A percentile compares a stretch with the other conserved stretches of the same genome.
Conservation (phyloP, 2,113 vertebrate species). For the Myocastor coypus region DNA sequence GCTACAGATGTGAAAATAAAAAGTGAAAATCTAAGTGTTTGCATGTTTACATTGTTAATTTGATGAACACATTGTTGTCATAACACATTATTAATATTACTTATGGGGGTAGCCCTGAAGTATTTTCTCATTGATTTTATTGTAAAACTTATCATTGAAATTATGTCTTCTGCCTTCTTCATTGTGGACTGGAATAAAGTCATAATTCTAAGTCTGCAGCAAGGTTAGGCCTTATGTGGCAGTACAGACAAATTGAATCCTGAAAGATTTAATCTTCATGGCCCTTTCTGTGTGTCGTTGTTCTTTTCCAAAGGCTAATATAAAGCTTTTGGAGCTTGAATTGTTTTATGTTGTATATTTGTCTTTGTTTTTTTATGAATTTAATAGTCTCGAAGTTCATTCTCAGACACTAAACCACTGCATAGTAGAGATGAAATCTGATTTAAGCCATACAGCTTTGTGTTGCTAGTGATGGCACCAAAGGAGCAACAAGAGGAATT, state of each 20-base stretch:
- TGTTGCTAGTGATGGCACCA: constrained; percentile 84
- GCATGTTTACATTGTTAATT: constrained; percentile 39
- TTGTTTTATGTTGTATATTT: constrained; percentile 78
- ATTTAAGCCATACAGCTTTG: constrained; percentile 77
- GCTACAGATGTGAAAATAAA: not conserved
- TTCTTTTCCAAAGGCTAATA: constrained; percentile 75
- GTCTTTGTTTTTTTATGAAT: constrained; percentile 80
- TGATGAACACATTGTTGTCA: not conserved
- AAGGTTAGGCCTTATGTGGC: constrained; percentile 68
- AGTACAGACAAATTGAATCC: constrained; percentile 72
- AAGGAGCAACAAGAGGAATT: constrained; percentile 80
- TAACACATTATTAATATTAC: constrained; percentile 43
- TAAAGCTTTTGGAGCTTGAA: constrained; percentile 73
- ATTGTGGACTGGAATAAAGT: constrained; percentile 56
- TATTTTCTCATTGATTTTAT: constrained; percentile 68
- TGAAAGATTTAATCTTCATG: constrained; percentile 70
- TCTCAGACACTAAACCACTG: constrained; percentile 78
- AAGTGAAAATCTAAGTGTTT: not conserved
- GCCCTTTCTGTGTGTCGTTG: constrained; percentile 59
- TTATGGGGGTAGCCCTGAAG: constrained; percentile 34
- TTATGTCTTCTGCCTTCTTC: constrained; percentile 56
- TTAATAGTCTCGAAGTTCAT: constrained; percentile 81
- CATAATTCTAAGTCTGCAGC: constrained; percentile 67
- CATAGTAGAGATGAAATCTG: constrained; percentile 79
- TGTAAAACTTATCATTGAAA: constrained; percentile 57